Evolutionary conservation across 2,797 vertebrate genomes (phyloP).

Genomic region (Eidolon dupreanum): DNA sequence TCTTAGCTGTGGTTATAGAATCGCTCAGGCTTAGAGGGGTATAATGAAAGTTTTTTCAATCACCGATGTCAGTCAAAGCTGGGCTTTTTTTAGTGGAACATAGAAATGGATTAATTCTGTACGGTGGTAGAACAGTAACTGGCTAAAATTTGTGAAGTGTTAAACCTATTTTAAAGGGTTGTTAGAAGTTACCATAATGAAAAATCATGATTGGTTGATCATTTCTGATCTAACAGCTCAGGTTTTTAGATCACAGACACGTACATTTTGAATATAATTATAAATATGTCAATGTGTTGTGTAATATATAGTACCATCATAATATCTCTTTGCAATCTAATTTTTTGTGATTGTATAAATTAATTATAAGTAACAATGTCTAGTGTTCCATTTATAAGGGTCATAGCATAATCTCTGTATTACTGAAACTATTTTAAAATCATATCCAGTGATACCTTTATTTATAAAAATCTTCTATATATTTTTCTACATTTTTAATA

Average conservation of each 20-base stretch:
- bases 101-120: slow-evolving; percentile 69
- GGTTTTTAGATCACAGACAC: background rate
- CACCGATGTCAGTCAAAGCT: slow-evolving; percentile 54
- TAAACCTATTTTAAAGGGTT: slow-evolving; percentile 63
- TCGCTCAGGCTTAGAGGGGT: slow-evolving; percentile 53
- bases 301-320: background rate
- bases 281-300: background rate
- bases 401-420: background rate
- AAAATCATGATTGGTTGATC: slow-evolving; percentile 14
- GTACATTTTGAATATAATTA: slow-evolving; percentile 2
- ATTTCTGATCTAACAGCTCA: slow-evolving; percentile 34
- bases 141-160: slow-evolving; percentile 55
- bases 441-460: background rate
- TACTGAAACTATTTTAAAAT: background rate
- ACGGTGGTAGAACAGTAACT: slow-evolving; percentile 54
- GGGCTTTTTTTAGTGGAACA: background rate
- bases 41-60: slow-evolving; percentile 73
- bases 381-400: background rate
- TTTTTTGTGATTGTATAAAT: background rate
- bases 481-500: background rate
- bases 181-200: slow-evolving; percentile 61
- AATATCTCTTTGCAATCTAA: background rate
- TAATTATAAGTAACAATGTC: background rate
- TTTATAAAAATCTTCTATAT: background rate
- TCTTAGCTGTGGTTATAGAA: slow-evolving; percentile 30